phyloP scores from a whole-genome alignment of 2,797 vertebrate species.

The Nannoperca australis region DNA sequence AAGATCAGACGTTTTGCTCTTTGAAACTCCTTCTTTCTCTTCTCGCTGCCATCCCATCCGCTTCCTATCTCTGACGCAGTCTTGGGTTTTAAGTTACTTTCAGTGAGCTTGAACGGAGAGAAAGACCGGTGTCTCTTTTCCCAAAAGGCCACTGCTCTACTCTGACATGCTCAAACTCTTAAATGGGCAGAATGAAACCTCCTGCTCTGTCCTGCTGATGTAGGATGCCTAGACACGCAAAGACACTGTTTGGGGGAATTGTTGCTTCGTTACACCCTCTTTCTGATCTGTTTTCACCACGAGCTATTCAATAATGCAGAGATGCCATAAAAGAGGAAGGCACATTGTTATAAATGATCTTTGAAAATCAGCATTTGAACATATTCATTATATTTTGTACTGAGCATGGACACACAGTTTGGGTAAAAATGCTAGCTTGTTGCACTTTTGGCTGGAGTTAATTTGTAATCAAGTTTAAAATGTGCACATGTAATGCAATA shows the following conservation, averaged over 20 bases:
- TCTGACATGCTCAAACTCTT: neutral
- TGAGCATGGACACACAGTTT: neutral
- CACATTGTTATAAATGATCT: neutral
- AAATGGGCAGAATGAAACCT: constrained; percentile 11
- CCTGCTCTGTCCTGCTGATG: constrained; percentile 1
- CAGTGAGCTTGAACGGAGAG: constrained; percentile 44
- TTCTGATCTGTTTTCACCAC: neutral
- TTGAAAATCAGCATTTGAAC: neutral
- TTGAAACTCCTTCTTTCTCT: constrained; percentile 39
- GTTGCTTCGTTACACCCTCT: neutral
- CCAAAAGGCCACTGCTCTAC: constrained; percentile 33
- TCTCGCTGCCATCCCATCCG: constrained; percentile 31
- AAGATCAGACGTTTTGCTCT: constrained; percentile 45
- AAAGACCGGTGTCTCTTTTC: constrained; percentile 47
- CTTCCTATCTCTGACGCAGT: constrained; percentile 46
- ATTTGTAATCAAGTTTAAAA: neutral
- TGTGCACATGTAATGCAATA: neutral
- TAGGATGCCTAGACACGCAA: neutral
- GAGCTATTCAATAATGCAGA: neutral
- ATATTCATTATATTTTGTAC: neutral
- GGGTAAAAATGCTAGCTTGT: neutral
- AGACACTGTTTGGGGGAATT: neutral
- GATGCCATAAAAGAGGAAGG: neutral
- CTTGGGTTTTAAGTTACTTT: constrained; percentile 57
- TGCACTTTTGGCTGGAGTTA: neutral